phyloP scores from a whole-genome alignment of 2,797 vertebrate genomes.

The Sebastiscus albofasciatus region DNA sequence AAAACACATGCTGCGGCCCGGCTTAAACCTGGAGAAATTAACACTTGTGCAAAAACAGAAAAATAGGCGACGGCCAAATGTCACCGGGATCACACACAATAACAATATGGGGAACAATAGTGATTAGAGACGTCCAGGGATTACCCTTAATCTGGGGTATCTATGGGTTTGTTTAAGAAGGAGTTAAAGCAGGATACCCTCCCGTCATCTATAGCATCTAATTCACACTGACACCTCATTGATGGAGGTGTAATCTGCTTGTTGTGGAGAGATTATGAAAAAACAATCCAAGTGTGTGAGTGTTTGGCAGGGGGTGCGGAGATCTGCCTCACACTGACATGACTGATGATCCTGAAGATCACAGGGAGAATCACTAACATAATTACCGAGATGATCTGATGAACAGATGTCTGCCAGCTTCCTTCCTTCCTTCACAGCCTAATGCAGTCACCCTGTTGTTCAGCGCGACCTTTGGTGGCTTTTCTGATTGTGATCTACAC shows the following conservation, averaged over 20 bases:
- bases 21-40: constrained; percentile 31
- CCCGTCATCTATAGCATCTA: not conserved
- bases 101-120: constrained; percentile 57
- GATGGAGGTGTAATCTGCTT: constrained; percentile 72
- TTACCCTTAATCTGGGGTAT: constrained; percentile 67
- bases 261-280: constrained; percentile 62
- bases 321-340: not conserved
- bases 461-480: not conserved
- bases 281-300: constrained; percentile 51
- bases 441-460: not conserved
- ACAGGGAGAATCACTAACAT: constrained; percentile 48
- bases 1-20: constrained; percentile 57
- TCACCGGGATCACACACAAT: constrained; percentile 22
- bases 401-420: constrained; percentile 59
- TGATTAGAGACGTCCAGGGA: constrained; percentile 50
- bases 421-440: constrained; percentile 18
- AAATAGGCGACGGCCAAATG: constrained; percentile 30
- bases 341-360: constrained; percentile 48
- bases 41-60: constrained; percentile 43
- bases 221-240: constrained; percentile 47
- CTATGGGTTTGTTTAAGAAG: constrained; percentile 46
- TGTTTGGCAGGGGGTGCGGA: not conserved
- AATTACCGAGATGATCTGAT: constrained; percentile 68
- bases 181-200: not conserved
- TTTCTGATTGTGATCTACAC: not conserved